Base-by-base conservation (phyloP, 1,140 invertebrate genomes). In the Hylyphantes graminicola region DNA sequence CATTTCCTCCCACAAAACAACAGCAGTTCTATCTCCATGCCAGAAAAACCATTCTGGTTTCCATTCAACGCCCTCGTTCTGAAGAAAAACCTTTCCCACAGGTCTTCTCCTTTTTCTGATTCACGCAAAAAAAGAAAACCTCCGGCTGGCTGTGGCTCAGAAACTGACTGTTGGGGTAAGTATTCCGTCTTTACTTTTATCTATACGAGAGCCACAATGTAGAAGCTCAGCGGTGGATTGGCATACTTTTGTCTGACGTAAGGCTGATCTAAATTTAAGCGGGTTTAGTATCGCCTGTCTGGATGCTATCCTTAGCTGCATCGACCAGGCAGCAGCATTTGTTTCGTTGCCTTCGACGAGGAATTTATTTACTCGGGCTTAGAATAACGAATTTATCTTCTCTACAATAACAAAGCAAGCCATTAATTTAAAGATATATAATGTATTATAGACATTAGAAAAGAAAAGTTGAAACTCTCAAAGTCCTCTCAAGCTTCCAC, bases 201-300 rank as follows among this genome's bases (percentile, higher is more conserved):
- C 57, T 83, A 67, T 35, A 35, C 35, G 35, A 48, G 12, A 83
- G 68, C 53, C 80, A 83, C 80, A 83, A 83, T 83, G 80, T 83
- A 83, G 80, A 74, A 83, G 80, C 50, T 61, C 72, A 35, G 12
- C 21, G 8, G 64, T 13, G 68, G 59, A 70, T 68, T 72, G 80
- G 57, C 70, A 75, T 75, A 74, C 59, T 83, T 83, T 83, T 83
- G 80, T 75, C 80, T 83, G 80, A 83, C 80, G 80, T 83, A 83
- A 83, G 72, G 54, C 48, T 63, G 70, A 83, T 74, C 80, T 83
- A 83, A 74, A 83, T 83, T 74, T 83, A 83, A 83, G 80, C 53
- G 11, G 68, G 57, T 83, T 75, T 83, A 74, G 80, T 83, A 83
- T 83, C 80, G 80, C 70, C 57, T 83, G 80, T 83, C 80, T 83